Base-by-base conservation (phyloP, 2,888 invertebrate species). In the Drosophila mettleri region DNA sequence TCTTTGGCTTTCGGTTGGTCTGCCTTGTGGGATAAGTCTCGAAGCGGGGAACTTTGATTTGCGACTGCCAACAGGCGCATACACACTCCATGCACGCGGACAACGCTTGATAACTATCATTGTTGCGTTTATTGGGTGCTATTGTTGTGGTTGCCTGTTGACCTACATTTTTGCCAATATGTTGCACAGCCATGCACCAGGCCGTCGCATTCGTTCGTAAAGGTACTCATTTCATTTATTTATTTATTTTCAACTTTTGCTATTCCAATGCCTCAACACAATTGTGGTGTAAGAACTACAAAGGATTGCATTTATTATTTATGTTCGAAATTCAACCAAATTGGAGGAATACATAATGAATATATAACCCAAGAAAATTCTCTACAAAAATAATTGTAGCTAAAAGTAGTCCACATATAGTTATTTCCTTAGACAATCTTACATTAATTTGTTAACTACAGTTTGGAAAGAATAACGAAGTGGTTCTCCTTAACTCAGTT, bases 81-180 rank as follows among this genome's bases (percentile, higher is more conserved):
- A 12, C 14, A 52, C 27, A 41, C 39, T 20, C 53, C 29, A 57
- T 36, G 49, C 31, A 46, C 31, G 31, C 48, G 48, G 33, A 33
- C 33, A 58, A 52, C 48, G 57, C 36, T 58, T 63, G 48, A 70
- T 64, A 78, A 54, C 74, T 65, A 74, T 86, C 72, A 79, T 87
- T 82, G 71, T 74, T 74, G 74, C 74, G 60, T 88, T 88, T 88
- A 86, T 86, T 88, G 86, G 70, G 72, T 74, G 69, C 83, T 80
- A 83, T 84, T 88, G 84, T 77, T 70, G 81, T 63, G 81, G 74
- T 67, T 68, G 75, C 75, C 66, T 72, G 79, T 86, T 84, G 83
- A 88, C 88, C 88, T 84, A 84, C 86, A 74, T 84, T 88, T 86
- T 65, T 61, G 83, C 83, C 88, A 86, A 83, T 83, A 86, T 82